Base-by-base conservation (phyloP, 1,140 invertebrate species). In the Leptinotarsa undecemlineata region DNA sequence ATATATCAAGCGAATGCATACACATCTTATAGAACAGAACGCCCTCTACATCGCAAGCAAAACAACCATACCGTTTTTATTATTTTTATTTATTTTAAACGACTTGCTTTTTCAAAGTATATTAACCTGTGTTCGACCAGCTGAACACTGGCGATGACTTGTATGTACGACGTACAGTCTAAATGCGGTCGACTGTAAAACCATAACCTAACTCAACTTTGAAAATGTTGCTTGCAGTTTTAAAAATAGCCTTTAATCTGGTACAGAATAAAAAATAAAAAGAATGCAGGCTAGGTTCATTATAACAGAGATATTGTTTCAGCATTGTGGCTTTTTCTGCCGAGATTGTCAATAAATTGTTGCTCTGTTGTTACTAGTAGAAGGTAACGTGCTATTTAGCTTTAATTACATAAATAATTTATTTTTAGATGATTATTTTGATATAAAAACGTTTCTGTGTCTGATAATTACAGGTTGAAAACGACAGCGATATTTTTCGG, bases 11-110 rank as follows among this genome's bases (percentile, higher is more conserved):
- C 23, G 42, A 73, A 48, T 14, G 63, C 64, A 67, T 64, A 73
- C 48, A 68, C 63, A 68, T 68, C 48, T 73, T 26, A 33, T 64
- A 64, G 60, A 64, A 64, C 33, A 68, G 63, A 73, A 68, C 76
- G 76, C 76, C 76, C 76, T 77, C 76, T 77, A 74, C 73, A 76
- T 76, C 68, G 72, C 75, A 71, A 33, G 72, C 67, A 67, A 74
- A 71, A 71, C 76, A 72, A 74, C 73, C 67, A 69, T 74, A 48
- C 48, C 77, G 74, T 77, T 80, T 74, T 77, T 74, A 64, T 77
- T 81, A 78, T 81, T 81, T 81, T 81, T 81, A 81, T 80, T 80
- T 82, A 79, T 81, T 82, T 82, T 82, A 82, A 81, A 81, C 79
- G 79, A 77, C 77, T 78, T 78, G 81, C 81, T 82, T 82, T 82